Base-by-base conservation (phyloP, 2,113 vertebrate genomes). In the Micromys minutus region DNA sequence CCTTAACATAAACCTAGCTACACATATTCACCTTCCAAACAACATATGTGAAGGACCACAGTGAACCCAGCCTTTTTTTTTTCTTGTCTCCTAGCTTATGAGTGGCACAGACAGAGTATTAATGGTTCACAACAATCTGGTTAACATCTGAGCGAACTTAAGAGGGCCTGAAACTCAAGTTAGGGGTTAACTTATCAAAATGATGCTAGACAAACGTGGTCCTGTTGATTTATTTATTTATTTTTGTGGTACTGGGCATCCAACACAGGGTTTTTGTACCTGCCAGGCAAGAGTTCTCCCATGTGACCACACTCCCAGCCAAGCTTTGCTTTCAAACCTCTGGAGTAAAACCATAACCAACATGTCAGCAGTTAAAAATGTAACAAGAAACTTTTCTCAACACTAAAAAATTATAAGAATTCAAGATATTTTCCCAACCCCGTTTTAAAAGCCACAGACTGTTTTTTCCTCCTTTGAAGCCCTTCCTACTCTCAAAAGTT, bases 381-480 rank as follows among this genome's bases (percentile, higher is more conserved):
- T 83, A 91, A 67, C 59, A n/a, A 59, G 72, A 55, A 89, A 81
- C 31, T 69, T 87, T 91, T 77, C 63, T 1, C 74, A 75, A 83
- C 79, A 63, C 50, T 91, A 39, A 87, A 96, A 96, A 95, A 95
- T 71, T 59, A 19, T 55, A 95, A 92, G 80, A 90, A 92, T 94
- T 95, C 11, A 74, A 96, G 81, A 89, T 19, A 52, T 55, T 89
- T 77, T 69, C 57, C 79, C 47, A 79, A 67, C 16, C 79, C 88
- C 63, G 74, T 36, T 94, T 91, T 89, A 65, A 94, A 91, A 91
- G 36, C 90, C 76, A 34, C 24, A 36, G 39, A 77, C 81, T 91
- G 94, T 87, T 10, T 77, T 52, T 77, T 77, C 47, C 47, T 77
- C 75, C 39, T 34, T 77, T 52, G 47, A 50, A 77, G 47, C 47